Evolutionary conservation across 2,113 vertebrate species (phyloP), one percentile per base, ranked within the genome.

Genomic region (Nipponia nippon): DNA sequence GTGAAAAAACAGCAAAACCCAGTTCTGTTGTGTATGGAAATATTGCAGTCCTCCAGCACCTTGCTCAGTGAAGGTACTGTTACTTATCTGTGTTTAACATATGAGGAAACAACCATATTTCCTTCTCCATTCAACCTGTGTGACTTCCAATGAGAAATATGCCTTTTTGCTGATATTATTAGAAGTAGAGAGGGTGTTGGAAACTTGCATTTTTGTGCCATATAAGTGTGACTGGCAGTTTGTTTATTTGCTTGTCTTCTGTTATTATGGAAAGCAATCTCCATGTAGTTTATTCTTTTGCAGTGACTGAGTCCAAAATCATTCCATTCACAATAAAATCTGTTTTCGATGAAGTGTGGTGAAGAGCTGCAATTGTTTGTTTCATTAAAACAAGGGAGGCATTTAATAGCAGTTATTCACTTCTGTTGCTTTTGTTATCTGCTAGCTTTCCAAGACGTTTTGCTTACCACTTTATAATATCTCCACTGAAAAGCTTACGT

Each of bases 211-310:
- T 90, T 90, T 90, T 34, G 25, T 91, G 62, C 76, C 50, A 12
- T 32, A 0, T 27, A 69, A 89, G 71, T 80, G 86, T 92, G 87
- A 87, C 59, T 86, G 93, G 72, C 91, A 91, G 89, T 58, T 95
- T 92, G 71, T 73, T 94, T 90, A 46, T 90, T 92, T 93, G 56
- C 75, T 85, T 95, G 42, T 83, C 77, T 92, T 83, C 86, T 75
- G n/a, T 62, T 87, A 49, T 81, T 95, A 83, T 55, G 72, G 83
- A 52, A 70, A 92, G 65, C 76, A 90, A 23, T 91, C 83, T 88
- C 76, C 59, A 36, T 53, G 63, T 70, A 59, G 88, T 88, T 89
- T 80, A 81, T 81, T 95, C 86, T 82, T 93, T 89, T 95, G 77
- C 56, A 79, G 52, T 79, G 47, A 47, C 42, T 84, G 88, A 96